Evolutionary conservation across 2,888 invertebrate species (phyloP).

Genomic region (Drosophila peninsularis): DNA sequence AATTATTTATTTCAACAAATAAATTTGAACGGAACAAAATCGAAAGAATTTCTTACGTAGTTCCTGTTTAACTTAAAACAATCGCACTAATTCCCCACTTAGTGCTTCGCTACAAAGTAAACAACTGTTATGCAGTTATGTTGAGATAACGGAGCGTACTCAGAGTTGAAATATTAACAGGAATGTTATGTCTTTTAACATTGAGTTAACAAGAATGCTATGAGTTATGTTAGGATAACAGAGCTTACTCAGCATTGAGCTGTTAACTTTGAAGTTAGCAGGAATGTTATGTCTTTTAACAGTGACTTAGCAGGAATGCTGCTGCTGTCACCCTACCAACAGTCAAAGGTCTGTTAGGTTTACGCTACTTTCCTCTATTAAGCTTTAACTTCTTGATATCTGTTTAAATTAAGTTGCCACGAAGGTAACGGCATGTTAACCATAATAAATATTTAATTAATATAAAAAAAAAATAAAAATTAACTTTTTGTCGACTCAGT

Average conservation of each 20-base stretch:
- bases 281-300: not conserved
- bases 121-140: not conserved
- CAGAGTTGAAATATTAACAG: too few relatives aligned
- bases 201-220: too few relatives aligned
- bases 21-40: not conserved
- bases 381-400: not conserved
- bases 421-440: too few relatives aligned
- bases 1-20: not conserved
- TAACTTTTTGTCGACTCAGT: too few relatives aligned
- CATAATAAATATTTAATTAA: too few relatives aligned
- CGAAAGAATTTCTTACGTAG: not conserved
- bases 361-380: not conserved
- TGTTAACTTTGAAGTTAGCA: not conserved
- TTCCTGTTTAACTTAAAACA: not conserved
- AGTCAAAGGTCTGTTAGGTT: not conserved
- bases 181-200: not conserved
- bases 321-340: not conserved
- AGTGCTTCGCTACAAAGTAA: too few relatives aligned
- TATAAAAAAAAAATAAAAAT: too few relatives aligned
- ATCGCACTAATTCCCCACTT: too few relatives aligned
- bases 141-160: not conserved
- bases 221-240: not conserved
- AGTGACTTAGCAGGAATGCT: not conserved
- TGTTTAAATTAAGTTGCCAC: too few relatives aligned
- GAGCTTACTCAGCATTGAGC: not conserved